Evolutionary conservation across 2,888 invertebrate genomes (phyloP).

Genomic region (Ypsolopha scabrella): DNA sequence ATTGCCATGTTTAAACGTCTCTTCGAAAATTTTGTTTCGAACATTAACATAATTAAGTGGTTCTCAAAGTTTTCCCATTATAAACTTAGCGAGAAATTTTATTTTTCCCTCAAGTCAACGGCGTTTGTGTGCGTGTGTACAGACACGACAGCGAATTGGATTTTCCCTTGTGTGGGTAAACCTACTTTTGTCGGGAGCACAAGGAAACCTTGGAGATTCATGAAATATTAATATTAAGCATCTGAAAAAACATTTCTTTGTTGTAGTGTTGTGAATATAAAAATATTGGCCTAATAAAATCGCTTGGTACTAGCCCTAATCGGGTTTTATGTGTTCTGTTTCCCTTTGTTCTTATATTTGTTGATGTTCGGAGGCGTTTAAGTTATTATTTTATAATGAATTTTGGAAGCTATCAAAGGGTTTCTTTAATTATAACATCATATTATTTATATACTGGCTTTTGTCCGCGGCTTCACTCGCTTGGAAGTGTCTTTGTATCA

Average conservation of each 20-base stretch:
- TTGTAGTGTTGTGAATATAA: conserved; percentile 1
- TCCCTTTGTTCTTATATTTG: too few relatives aligned
- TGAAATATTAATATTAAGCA: conserved; percentile 58
- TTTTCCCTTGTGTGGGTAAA: conserved; percentile 65
- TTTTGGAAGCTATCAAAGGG: too few relatives aligned
- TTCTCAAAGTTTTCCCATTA: conserved; percentile 72
- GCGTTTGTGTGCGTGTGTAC: conserved; percentile 57
- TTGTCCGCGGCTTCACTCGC: too few relatives aligned
- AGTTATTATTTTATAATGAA: not conserved
- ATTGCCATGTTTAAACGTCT: conserved; percentile 64
- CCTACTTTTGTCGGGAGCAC: conserved; percentile 65
- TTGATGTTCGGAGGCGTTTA: not conserved
- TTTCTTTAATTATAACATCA: too few relatives aligned
- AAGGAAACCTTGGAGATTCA: conserved; percentile 62
- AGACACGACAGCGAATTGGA: conserved; percentile 64
- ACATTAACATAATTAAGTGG: conserved; percentile 72
- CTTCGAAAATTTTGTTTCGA: conserved; percentile 69
- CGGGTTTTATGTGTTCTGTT: too few relatives aligned
- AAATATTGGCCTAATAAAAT: conserved; percentile 3
- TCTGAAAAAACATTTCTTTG: conserved; percentile 24
- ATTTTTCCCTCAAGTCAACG: conserved; percentile 70
- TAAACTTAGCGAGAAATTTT: conserved; percentile 72
- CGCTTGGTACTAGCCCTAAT: not conserved
- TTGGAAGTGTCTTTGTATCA: too few relatives aligned
- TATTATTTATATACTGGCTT: too few relatives aligned